Percentiles rank a stretch among this genome's conserved stretches.
These are phyloP conservation scores for Prionace glauca DNA, from an alignment of 2,797 vertebrate species.

Conservation along the genomic window DNA sequence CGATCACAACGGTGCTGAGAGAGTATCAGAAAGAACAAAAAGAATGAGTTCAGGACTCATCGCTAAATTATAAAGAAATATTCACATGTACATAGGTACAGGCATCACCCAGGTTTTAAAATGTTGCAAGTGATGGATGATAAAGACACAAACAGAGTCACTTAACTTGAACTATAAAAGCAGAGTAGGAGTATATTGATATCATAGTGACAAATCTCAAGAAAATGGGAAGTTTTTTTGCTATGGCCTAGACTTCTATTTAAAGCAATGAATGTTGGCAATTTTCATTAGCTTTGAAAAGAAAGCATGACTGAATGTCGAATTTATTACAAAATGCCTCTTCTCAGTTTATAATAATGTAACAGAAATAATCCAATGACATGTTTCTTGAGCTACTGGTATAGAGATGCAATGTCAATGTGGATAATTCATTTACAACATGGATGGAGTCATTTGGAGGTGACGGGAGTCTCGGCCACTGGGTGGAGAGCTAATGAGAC, in stretches of 20 bases:
- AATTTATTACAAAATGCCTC: not conserved
- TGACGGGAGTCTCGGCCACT: not conserved
- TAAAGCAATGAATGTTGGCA: not conserved
- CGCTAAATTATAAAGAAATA: conserved; percentile 20
- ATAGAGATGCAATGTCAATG: not conserved
- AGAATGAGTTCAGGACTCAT: not conserved
- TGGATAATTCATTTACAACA: not conserved
- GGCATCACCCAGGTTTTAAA: not conserved
- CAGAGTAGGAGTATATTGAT: not conserved
- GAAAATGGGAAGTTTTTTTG: not conserved
- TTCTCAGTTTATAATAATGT: no score
- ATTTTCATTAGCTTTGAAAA: not conserved
- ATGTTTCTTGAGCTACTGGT: not conserved
- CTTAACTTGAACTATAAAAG: conserved; percentile 13
- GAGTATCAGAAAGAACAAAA: not conserved
- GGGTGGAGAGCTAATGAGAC: not conserved
- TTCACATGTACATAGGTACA: not conserved
- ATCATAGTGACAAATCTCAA: not conserved
- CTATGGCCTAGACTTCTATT: not conserved
- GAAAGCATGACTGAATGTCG: not conserved
- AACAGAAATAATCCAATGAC: not conserved
- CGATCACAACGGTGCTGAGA: not conserved
- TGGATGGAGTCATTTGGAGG: not conserved
- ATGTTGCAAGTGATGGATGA: conserved; percentile 2
- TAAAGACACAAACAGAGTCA: not conserved